A percentile compares a stretch with the other conserved stretches of the same genome.
phyloP scores from a whole-genome alignment of 2,113 vertebrate genomes.

The Australoheros scitulus region DNA sequence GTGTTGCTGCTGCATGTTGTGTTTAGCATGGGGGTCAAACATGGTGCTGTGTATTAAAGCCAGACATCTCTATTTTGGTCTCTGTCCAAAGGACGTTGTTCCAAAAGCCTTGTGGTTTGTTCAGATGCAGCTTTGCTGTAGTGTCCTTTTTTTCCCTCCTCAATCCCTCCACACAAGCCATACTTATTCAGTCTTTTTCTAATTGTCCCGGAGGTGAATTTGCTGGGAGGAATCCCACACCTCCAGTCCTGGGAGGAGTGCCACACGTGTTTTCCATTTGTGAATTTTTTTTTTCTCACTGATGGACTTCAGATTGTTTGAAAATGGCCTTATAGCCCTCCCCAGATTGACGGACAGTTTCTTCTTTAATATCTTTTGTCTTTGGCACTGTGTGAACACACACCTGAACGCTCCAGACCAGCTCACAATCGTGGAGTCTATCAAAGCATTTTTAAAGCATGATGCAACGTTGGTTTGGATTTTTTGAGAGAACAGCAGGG shows the following conservation, averaged over 20 bases:
- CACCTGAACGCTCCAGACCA: neutral
- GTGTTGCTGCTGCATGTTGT: neutral
- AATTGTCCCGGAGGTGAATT: neutral
- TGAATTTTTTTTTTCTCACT: neutral
- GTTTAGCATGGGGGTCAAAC: neutral
- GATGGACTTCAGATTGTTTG: too few relatives aligned
- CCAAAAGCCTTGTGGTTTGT: neutral
- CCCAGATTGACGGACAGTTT: too few relatives aligned
- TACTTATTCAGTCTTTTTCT: too few relatives aligned
- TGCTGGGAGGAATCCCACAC: neutral
- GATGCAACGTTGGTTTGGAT: neutral
- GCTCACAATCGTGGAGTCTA: neutral
- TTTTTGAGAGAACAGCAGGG: constrained; percentile 29
- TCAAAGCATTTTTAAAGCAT: neutral
- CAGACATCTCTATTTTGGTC: neutral
- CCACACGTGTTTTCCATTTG: neutral
- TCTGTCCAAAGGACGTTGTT: neutral
- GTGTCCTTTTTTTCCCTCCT: too few relatives aligned
- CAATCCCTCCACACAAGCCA: too few relatives aligned
- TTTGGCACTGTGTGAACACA: too few relatives aligned
- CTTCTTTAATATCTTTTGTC: too few relatives aligned
- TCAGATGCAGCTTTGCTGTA: too few relatives aligned
- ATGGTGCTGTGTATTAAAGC: neutral
- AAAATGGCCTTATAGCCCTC: too few relatives aligned
- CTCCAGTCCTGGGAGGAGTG: neutral